Base-by-base conservation (phyloP, 2,797 vertebrate species). In the Gobionotothen gibberifrons region DNA sequence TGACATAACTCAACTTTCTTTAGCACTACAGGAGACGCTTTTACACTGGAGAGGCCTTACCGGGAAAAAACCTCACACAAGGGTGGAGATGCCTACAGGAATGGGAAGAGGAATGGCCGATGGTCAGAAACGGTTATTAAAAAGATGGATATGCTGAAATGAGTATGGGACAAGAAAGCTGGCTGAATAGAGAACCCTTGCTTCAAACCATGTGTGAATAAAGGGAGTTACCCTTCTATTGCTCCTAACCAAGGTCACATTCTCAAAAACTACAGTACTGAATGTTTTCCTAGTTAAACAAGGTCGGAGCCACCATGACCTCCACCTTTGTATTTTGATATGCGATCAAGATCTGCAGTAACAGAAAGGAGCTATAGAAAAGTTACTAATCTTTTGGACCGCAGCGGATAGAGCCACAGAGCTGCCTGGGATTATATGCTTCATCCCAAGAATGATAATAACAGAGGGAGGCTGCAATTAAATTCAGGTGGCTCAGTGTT, bases 381-480 rank as follows among this genome's bases (percentile, higher is more conserved):
- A 60, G 60, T 12, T 44, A 39, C 36, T 58, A 71, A 51, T 16
- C 55, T 49, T 71, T 22, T 44, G 62, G 58, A 72, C 54, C 12
- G 14, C 53, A 44, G 58, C 70, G 73, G 72, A 86, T 70, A 43
- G 47, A 69, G 47, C 70, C 60, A 10, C 60, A 72, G 60, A 59
- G 62, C 70, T 66, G 81, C 74, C 51, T 29, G 64, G 59, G 77
- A 85, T 81, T 81, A 71, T 75, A 67, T 13, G 54, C 72, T 53
- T 67, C 82, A 71, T 87, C 78, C 62, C 64, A 87, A 63, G 83
- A 87, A 89, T 88, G 82, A 83, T 84, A 90, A 90, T 81, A 74
- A 86, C 65, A 85, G 80, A 72, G 77, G 51, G 61, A 12, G 49
- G 55, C 51, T 22, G 66, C 66, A 47, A 65, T 42, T 36, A 64